Percentiles rank a stretch among this genome's conserved stretches.
phyloP scores from a whole-genome alignment of 2,888 invertebrate species.

The Latheticus oryzae region DNA sequence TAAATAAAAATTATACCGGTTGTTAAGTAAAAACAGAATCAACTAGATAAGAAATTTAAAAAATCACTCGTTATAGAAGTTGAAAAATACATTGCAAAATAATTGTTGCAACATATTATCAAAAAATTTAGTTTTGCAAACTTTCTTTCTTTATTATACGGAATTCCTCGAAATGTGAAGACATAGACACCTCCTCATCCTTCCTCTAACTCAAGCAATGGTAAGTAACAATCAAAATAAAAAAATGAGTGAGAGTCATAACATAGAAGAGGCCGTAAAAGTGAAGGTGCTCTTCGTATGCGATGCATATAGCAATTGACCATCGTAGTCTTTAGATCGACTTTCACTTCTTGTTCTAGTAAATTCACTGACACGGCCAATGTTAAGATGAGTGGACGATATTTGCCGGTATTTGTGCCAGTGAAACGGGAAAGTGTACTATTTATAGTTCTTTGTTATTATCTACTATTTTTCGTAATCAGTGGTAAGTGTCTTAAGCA shows the following conservation, averaged over 20 bases:
- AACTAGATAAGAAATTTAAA: too few relatives aligned
- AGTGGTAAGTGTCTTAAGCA: conserved; percentile 42
- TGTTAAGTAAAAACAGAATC: too few relatives aligned
- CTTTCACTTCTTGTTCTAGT: conserved; percentile 43
- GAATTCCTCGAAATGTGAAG: too few relatives aligned
- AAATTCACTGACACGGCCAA: conserved; percentile 19
- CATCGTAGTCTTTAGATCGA: conserved; percentile 42
- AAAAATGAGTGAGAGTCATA: conserved; percentile 44
- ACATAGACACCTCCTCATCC: too few relatives aligned
- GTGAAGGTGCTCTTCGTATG: conserved; percentile 32
- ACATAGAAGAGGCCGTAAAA: conserved; percentile 39
- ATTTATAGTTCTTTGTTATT: conserved; percentile 41
- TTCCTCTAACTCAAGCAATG: too few relatives aligned
- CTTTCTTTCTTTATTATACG: too few relatives aligned
- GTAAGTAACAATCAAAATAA: too few relatives aligned
- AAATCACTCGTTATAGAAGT: too few relatives aligned
- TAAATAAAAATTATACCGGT: too few relatives aligned
- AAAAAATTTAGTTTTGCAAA: too few relatives aligned
- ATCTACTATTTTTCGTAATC: conserved; percentile 42
- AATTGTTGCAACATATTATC: too few relatives aligned
- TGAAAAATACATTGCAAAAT: too few relatives aligned
- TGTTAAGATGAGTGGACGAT: conserved; percentile 28
- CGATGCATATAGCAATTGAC: conserved; percentile 39
- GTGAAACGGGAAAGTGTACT: conserved; percentile 47
- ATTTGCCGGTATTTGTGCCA: conserved; percentile 26